Conservation (phyloP, 2,888 invertebrate genomes). For the Syrphus vitripennis region DNA sequence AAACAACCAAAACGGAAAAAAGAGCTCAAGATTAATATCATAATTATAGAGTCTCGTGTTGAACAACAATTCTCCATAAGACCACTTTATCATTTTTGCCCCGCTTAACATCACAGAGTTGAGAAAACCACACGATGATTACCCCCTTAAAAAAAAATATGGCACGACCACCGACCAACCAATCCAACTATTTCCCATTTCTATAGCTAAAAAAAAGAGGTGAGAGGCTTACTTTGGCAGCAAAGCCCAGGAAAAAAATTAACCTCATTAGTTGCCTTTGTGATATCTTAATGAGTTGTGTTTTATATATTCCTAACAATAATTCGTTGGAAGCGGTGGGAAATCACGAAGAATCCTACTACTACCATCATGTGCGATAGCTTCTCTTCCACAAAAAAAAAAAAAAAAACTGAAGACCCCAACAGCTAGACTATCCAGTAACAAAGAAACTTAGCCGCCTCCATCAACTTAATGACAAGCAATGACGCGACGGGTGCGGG, state of each 20-base stretch:
- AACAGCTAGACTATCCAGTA: neutral
- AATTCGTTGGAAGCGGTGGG: slow-evolving; percentile 47
- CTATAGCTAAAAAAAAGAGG: neutral
- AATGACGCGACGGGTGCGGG: neutral
- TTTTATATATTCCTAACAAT: slow-evolving; percentile 54
- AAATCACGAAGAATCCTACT: slow-evolving; percentile 64
- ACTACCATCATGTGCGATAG: slow-evolving; percentile 31
- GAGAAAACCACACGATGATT: slow-evolving; percentile 50
- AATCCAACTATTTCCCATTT: slow-evolving; percentile 35
- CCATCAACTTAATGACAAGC: neutral
- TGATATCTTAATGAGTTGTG: slow-evolving; percentile 73
- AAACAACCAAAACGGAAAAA: neutral
- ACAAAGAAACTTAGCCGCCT: slow-evolving; percentile 15
- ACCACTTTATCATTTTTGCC: slow-evolving; percentile 55
- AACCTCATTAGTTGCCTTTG: slow-evolving; percentile 73
- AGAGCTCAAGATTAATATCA: slow-evolving; percentile 20
- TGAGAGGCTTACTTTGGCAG: neutral
- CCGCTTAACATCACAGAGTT: slow-evolving; percentile 51
- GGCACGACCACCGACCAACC: slow-evolving; percentile 24
- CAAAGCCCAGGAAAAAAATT: slow-evolving; percentile 59
- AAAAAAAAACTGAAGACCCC: neutral
- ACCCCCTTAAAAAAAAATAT: slow-evolving; percentile 41
- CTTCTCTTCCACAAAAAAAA: slow-evolving; percentile 15
- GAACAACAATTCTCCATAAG: slow-evolving; percentile 43
- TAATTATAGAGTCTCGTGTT: slow-evolving; percentile 59